phyloP scores from a whole-genome alignment of 2,797 vertebrate species.

The Synanceia verrucosa region DNA sequence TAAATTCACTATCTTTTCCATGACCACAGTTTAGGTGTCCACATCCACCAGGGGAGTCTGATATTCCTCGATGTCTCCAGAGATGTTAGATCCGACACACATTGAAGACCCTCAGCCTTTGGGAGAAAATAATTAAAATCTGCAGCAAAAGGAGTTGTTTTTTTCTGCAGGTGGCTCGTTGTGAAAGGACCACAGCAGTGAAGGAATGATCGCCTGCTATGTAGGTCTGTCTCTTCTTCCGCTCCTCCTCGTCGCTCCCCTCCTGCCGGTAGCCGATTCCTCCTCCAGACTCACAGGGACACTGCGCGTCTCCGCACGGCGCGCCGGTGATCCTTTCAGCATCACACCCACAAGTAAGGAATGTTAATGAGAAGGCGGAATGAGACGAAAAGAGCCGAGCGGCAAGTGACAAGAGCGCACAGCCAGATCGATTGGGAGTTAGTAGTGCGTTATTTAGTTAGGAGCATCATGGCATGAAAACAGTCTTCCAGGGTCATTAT shows the following conservation, averaged over 20 bases:
- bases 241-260: conserved; percentile 69
- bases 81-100: conserved; percentile 89
- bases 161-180: conserved; percentile 62
- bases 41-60: conserved; percentile 84
- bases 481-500: not conserved
- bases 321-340: conserved; percentile 70
- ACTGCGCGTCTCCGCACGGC: conserved; percentile 72
- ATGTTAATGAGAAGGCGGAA: conserved; percentile 76
- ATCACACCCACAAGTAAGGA: conserved; percentile 76
- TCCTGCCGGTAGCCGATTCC: conserved; percentile 78
- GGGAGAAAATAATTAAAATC: conserved; percentile 9
- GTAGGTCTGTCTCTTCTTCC: conserved; percentile 55
- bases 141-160: conserved; percentile 10
- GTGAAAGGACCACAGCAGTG: conserved; percentile 50
- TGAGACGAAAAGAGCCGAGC: conserved; percentile 66
- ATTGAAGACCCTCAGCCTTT: conserved; percentile 55
- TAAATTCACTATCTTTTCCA: conserved; percentile 94
- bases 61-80: conserved; percentile 68
- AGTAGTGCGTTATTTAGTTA: not conserved
- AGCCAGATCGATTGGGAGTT: not conserved
- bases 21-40: conserved; percentile 89
- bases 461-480: not conserved
- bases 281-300: conserved; percentile 81
- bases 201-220: conserved; percentile 70
- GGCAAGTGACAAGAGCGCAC: conserved; percentile 7